Evolutionary conservation across 2,888 invertebrate genomes (phyloP).

Genomic region (Diogma glabrata): DNA sequence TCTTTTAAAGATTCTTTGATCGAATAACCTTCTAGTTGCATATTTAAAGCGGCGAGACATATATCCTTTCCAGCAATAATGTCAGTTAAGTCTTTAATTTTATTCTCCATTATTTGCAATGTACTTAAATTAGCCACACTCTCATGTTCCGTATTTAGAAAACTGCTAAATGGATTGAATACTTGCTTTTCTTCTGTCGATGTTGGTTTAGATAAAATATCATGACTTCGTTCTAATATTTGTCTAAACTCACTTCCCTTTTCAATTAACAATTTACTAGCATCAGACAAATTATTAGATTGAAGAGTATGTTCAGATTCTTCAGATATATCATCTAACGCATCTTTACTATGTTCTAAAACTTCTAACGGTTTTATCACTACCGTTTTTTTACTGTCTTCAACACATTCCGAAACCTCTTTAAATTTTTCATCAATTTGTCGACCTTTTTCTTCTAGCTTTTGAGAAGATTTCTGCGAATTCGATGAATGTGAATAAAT

Average conservation of each 20-base stretch:
- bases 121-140: slow-evolving; percentile 29
- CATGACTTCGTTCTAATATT: slow-evolving; percentile 9
- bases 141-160: slow-evolving; percentile 16
- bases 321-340: slow-evolving; percentile 35
- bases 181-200: background rate
- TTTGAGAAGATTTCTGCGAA: background rate
- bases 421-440: background rate
- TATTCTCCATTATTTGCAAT: slow-evolving; percentile 30
- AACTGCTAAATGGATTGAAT: background rate
- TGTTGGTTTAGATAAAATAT: slow-evolving; percentile 12
- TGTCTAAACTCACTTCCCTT: slow-evolving; percentile 11
- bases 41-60: slow-evolving; percentile 28
- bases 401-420: slow-evolving; percentile 10
- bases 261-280: slow-evolving; percentile 2
- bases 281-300: background rate
- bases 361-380: slow-evolving; percentile 32
- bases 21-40: slow-evolving; percentile 27
- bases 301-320: slow-evolving; percentile 29
- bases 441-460: background rate
- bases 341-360: slow-evolving; percentile 32
- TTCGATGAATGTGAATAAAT: slow-evolving; percentile 23
- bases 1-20: slow-evolving; percentile 24
- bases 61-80: slow-evolving; percentile 31
- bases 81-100: slow-evolving; percentile 29
- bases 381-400: slow-evolving; percentile 17